Evolutionary conservation across 1,140 invertebrate genomes (phyloP).

Genomic region (Antheraea mylitta): DNA sequence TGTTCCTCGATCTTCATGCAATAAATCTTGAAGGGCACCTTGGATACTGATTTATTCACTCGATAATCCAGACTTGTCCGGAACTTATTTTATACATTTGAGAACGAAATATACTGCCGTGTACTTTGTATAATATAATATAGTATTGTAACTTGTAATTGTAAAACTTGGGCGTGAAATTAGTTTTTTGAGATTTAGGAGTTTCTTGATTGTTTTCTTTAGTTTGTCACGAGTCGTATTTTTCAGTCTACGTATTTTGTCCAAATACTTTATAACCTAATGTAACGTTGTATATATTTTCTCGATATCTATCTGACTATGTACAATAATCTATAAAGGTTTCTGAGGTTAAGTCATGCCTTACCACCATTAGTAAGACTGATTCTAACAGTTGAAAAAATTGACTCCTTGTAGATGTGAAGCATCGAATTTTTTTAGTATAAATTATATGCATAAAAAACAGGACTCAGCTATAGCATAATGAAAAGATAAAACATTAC

Average conservation of each 20-base stretch:
- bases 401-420: too few species aligned
- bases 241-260: neutral
- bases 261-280: neutral
- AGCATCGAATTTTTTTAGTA: too few species aligned
- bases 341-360: too few species aligned
- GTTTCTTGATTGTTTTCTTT: neutral
- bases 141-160: neutral
- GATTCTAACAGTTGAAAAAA: too few species aligned
- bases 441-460: too few species aligned
- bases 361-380: too few species aligned
- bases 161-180: conserved; percentile 6
- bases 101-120: conserved; percentile 33
- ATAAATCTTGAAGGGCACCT: conserved; percentile 52
- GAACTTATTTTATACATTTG: conserved; percentile 44
- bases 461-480: too few species aligned
- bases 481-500: too few species aligned
- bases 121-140: neutral
- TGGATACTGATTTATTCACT: conserved; percentile 53
- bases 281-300: neutral
- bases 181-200: neutral
- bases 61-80: conserved; percentile 53
- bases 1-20: conserved; percentile 31
- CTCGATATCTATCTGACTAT: neutral
- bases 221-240: neutral
- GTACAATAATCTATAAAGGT: too few species aligned